A percentile compares a stretch with the other conserved stretches of the same genome.
phyloP scores from a whole-genome alignment of 2,797 vertebrate genomes.

The Tauraco hartlaubi region DNA sequence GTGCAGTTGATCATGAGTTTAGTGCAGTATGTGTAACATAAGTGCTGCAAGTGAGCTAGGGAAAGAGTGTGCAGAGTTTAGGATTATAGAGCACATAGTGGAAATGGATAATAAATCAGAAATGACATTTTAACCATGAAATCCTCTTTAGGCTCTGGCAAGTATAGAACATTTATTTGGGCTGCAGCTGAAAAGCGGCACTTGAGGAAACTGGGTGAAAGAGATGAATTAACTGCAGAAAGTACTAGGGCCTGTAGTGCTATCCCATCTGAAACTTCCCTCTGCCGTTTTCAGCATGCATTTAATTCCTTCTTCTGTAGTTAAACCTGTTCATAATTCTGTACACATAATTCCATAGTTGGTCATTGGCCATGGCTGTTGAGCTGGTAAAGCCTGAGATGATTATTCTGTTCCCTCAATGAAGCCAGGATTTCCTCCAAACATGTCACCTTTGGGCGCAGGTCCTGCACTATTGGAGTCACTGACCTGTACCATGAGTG shows the following conservation, averaged over 20 bases:
- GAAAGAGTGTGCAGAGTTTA: not conserved
- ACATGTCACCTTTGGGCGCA: not conserved
- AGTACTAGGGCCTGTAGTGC: not conserved
- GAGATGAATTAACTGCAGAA: constrained; percentile 40
- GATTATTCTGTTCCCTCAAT: not conserved
- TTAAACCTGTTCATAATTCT: not conserved
- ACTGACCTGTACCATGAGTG: fast-evolving
- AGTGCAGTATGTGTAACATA: not conserved
- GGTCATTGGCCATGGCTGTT: not conserved
- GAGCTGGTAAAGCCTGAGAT: not conserved
- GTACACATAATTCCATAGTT: not conserved
- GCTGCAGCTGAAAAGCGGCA: constrained; percentile 22
- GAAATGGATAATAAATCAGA: constrained; percentile 54
- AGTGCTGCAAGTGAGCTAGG: not conserved
- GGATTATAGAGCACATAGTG: constrained; percentile 13
- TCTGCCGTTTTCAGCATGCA: not conserved
- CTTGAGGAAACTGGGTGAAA: not conserved
- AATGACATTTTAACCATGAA: constrained; percentile 53
- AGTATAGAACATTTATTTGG: constrained; percentile 13
- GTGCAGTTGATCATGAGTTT: not conserved
- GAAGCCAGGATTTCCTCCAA: not conserved
- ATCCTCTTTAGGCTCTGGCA: constrained; percentile 40
- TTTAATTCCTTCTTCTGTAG: constrained; percentile 17
- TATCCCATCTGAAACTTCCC: constrained; percentile 12
- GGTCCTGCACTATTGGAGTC: not conserved